phyloP scores from a whole-genome alignment of 2,888 invertebrate genomes.

The Idaea straminata region DNA sequence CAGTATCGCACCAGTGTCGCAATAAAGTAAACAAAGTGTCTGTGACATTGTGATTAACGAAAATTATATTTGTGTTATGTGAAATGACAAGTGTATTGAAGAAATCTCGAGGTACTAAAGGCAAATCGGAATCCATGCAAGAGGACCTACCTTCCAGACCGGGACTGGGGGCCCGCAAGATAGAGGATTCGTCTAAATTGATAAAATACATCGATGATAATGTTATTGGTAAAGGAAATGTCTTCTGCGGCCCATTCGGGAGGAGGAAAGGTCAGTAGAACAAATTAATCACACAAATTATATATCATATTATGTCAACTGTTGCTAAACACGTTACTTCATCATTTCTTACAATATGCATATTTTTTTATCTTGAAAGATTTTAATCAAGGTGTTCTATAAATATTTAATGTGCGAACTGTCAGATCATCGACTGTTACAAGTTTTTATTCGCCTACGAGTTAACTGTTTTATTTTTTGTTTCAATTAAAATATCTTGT shows the following conservation, averaged over 20 bases:
- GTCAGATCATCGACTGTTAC: not conserved
- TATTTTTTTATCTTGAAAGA: not conserved
- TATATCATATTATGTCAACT: not conserved
- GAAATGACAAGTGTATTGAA: slow-evolving; percentile 78
- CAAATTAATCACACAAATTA: not conserved
- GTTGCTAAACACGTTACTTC: not conserved
- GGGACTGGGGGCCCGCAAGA: slow-evolving; percentile 66
- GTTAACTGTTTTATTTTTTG: not conserved
- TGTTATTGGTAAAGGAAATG: slow-evolving; percentile 88
- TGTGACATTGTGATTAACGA: slow-evolving; percentile 31
- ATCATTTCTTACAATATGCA: not conserved
- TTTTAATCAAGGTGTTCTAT: not conserved
- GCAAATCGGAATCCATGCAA: slow-evolving; percentile 78
- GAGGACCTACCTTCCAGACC: slow-evolving; percentile 72
- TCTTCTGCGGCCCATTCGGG: slow-evolving; percentile 91
- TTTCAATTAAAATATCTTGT: not conserved
- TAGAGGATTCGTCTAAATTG: slow-evolving; percentile 85
- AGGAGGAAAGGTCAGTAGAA: slow-evolving; percentile 85
- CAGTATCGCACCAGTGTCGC: slow-evolving; percentile 16
- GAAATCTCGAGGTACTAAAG: slow-evolving; percentile 72
- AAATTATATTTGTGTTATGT: slow-evolving; percentile 56
- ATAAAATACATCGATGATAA: slow-evolving; percentile 90
- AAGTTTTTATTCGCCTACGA: not conserved
- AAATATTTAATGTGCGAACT: not conserved
- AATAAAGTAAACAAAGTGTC: slow-evolving; percentile 30